These are phyloP conservation scores for Corydoras sp. DNA, from an alignment of 2,113 vertebrate genomes.

Conservation along the genomic window DNA sequence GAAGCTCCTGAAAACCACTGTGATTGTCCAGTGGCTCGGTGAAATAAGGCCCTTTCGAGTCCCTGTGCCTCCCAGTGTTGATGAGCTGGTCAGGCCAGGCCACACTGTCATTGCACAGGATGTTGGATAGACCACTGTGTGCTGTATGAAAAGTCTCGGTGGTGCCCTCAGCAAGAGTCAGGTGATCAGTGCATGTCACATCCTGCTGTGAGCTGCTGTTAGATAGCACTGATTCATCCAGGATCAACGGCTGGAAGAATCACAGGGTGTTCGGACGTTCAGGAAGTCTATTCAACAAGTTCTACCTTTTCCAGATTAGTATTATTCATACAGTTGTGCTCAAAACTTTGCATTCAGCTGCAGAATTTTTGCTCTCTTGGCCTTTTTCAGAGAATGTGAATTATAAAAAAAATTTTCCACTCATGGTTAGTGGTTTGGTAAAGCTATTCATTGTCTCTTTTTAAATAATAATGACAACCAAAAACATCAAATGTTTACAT, in stretches of 20 bases:
- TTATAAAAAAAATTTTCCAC: too few relatives aligned
- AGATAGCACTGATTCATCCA: slow-evolving; percentile 1
- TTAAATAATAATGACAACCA: too few relatives aligned
- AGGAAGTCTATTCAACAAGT: too few relatives aligned
- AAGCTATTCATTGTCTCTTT: too few relatives aligned
- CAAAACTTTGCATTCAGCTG: too few relatives aligned
- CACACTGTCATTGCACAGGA: slow-evolving; percentile 44
- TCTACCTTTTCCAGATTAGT: too few relatives aligned
- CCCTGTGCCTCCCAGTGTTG: not conserved
- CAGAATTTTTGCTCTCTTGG: too few relatives aligned
- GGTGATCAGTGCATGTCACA: not conserved
- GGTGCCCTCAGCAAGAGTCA: slow-evolving; percentile 25
- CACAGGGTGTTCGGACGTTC: too few relatives aligned
- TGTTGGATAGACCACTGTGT: slow-evolving; percentile 57
- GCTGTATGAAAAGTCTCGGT: slow-evolving; percentile 52
- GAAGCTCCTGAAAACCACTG: slow-evolving; percentile 9
- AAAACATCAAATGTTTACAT: too few relatives aligned
- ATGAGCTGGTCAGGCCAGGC: slow-evolving; percentile 41
- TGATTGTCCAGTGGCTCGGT: slow-evolving; percentile 56
- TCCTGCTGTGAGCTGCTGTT: slow-evolving; percentile 37
- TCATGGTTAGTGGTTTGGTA: too few relatives aligned
- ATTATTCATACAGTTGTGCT: too few relatives aligned
- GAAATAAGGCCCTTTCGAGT: not conserved
- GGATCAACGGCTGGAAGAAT: slow-evolving; percentile 35
- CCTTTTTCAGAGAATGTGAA: too few relatives aligned